Evolutionary conservation across 1,140 invertebrate genomes (phyloP).

Genomic region (Himalopsyche phryganea): DNA sequence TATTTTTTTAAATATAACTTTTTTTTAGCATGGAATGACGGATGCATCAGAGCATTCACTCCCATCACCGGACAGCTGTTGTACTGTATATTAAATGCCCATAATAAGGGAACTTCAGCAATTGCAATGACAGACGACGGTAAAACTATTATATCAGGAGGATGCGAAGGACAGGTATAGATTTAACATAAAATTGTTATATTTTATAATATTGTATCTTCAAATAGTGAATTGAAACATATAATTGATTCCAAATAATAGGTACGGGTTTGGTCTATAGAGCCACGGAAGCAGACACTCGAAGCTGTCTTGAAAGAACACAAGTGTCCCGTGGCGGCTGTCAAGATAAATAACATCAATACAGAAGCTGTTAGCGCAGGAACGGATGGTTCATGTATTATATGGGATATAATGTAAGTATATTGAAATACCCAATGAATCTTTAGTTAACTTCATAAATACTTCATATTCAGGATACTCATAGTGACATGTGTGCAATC

Average conservation of each 20-base stretch:
- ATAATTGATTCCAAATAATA: too few species aligned
- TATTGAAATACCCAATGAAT: too few species aligned
- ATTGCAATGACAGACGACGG: conserved; percentile 70
- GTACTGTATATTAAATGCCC: conserved; percentile 79
- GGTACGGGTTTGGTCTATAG: conserved; percentile 73
- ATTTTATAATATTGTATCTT: background rate
- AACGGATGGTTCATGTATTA: conserved; percentile 85
- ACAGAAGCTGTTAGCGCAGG: conserved; percentile 81
- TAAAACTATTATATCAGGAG: conserved; percentile 75
- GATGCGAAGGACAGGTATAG: conserved; percentile 77
- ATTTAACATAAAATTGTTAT: background rate
- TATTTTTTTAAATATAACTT: too few species aligned
- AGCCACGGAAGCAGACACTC: conserved; percentile 60
- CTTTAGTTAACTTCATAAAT: too few species aligned
- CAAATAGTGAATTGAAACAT: too few species aligned
- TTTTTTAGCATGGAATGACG: conserved; percentile 77
- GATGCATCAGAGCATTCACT: conserved; percentile 79
- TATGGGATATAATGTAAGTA: conserved; percentile 77
- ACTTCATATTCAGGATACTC: too few species aligned
- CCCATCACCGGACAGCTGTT: conserved; percentile 75
- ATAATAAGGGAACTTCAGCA: conserved; percentile 81
- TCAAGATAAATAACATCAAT: conserved; percentile 73
- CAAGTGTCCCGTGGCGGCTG: conserved; percentile 77
- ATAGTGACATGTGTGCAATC: too few species aligned
- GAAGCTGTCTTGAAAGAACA: conserved; percentile 81